phyloP scores from a whole-genome alignment of 2,113 vertebrate genomes.

The Puntigrus tetrazona region DNA sequence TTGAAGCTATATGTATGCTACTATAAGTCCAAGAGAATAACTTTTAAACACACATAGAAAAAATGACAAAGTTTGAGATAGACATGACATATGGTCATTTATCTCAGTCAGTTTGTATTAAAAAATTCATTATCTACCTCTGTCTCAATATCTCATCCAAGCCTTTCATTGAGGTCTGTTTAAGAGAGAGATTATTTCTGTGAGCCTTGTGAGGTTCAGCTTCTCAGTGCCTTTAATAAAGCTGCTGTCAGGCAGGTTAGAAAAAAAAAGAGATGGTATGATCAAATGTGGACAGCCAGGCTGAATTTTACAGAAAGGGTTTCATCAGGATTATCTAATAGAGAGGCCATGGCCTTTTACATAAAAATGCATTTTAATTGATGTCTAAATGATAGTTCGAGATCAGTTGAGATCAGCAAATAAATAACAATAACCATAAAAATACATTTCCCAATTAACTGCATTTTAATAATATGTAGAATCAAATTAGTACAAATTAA shows the following conservation, averaged over 20 bases:
- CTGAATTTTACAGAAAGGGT: not conserved
- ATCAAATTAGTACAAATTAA: not conserved
- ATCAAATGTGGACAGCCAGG: not conserved
- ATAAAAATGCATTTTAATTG: not conserved
- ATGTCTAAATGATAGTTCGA: not conserved
- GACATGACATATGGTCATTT: not conserved
- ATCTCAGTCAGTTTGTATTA: not conserved
- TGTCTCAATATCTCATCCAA: conserved; percentile 1
- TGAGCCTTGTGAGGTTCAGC: conserved; percentile 11
- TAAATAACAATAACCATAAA: not conserved
- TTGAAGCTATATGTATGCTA: not conserved
- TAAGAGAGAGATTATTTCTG: not conserved
- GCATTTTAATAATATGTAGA: not conserved
- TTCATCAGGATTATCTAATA: not conserved
- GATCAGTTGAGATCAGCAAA: not conserved
- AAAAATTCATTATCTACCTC: conserved; percentile 9
- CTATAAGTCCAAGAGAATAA: not conserved
- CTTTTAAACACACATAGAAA: not conserved
- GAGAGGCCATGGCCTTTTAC: not conserved
- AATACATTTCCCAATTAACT: not conserved
- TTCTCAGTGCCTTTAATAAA: conserved; percentile 9
- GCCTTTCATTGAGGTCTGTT: not conserved
- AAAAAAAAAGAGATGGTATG: not conserved
- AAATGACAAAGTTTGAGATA: not conserved
- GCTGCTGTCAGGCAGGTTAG: conserved; percentile 11